Base-by-base conservation (phyloP, 2,888 invertebrate species). In the Cephus pulcher region DNA sequence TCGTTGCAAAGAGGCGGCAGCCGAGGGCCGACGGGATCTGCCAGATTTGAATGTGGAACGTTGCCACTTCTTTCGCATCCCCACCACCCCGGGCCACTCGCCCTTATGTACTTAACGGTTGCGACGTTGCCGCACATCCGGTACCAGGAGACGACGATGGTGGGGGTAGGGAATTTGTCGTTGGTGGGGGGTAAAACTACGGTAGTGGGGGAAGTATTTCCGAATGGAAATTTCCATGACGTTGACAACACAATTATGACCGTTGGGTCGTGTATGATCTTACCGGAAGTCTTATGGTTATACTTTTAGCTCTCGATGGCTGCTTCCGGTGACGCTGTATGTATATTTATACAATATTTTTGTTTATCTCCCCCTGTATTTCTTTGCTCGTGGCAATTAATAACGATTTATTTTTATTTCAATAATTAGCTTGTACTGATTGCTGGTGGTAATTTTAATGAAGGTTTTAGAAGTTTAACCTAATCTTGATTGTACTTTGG, bases 61-160 rank as follows among this genome's bases (percentile, higher is more conserved):
- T 91, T 91, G 91, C 90, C 91, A 89, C 88, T 88, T 89, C 89
- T 86, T 86, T 84, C 86, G 85, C 82, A 78, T 80, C 81, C 84
- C 81, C 82, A 78, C 75, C 75, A 73, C 78, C 23, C 69, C 75
- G 74, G 73, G 37, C 81, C 82, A 73, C 75, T 78, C 71, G 82
- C 82, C 86, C 87, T 87, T 89, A 89, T 89, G 83, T 89, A 88
- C 87, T 89, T 87, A 88, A 88, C 89, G 87, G 88, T 87, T 91
- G 91, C 91, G 88, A 91, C 88, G 91, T 91, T 91, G 91, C 91
- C 91, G 88, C 85, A 89, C 87, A 88, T 90, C 90, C 90, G 89
- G 88, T 89, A 85, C 75, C 76, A 75, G 73, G 6, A 34, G 34
- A 74, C 35, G 74, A 76, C 73, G 70, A 2, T 56, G 15, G 30